These are phyloP conservation scores for Todiramphus chloris DNA, from an alignment of 2,113 vertebrate genomes.

Conservation along the genomic window DNA sequence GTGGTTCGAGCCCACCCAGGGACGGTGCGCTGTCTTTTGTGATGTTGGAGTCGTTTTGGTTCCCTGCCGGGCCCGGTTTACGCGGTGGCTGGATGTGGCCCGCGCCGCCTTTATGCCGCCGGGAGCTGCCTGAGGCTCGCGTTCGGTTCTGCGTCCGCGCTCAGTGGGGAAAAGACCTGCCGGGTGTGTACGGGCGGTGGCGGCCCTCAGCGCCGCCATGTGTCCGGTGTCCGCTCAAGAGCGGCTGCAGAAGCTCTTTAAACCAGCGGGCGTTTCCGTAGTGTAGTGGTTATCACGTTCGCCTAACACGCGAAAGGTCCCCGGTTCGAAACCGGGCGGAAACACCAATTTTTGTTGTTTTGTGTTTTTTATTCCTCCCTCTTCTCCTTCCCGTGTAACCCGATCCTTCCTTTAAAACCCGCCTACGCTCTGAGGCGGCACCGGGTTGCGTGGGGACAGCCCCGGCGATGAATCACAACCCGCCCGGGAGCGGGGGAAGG, in stretches of 20 bases:
- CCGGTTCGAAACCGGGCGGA: constrained; percentile 66
- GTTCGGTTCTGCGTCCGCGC: fast-evolving
- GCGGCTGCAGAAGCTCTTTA: fast-evolving
- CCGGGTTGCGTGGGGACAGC: fast-evolving
- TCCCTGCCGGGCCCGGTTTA: fast-evolving
- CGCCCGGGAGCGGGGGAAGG: not conserved
- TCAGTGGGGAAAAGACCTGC: fast-evolving
- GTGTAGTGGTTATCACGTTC: constrained; percentile 73
- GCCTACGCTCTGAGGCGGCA: fast-evolving
- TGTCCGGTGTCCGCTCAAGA: fast-evolving
- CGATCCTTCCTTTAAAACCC: fast-evolving
- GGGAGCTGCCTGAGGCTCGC: fast-evolving
- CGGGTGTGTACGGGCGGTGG: fast-evolving
- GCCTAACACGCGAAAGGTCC: constrained; percentile 69
- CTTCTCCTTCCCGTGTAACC: fast-evolving
- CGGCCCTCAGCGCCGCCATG: fast-evolving
- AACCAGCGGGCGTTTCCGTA: not conserved
- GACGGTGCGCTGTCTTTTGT: not conserved
- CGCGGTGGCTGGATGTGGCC: fast-evolving
- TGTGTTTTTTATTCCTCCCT: fast-evolving
- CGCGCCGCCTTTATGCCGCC: fast-evolving
- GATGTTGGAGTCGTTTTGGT: fast-evolving
- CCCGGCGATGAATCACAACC: fast-evolving
- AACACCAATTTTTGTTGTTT: fast-evolving
- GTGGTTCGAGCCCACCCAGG: constrained; percentile 76